A percentile compares a stretch with the other conserved stretches of the same genome.
phyloP scores from a whole-genome alignment of 1,140 invertebrate genomes.

The Metopolophium dirhodum region DNA sequence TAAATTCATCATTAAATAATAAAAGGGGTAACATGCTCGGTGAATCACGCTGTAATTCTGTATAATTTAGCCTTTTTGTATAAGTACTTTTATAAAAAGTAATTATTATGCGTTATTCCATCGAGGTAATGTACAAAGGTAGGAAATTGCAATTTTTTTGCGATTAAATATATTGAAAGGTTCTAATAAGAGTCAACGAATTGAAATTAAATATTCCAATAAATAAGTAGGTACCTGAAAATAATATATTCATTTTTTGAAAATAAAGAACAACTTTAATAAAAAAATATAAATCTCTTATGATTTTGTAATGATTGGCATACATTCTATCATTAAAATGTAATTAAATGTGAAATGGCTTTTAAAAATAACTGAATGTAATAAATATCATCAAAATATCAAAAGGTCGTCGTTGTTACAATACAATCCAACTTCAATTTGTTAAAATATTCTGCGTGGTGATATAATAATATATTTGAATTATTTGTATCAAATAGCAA shows the following conservation, averaged over 20 bases:
- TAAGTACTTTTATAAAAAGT: not conserved
- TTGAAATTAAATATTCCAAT: not conserved
- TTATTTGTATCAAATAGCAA: too few species aligned
- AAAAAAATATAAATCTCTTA: not conserved
- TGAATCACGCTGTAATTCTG: not conserved
- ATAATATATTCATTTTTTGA: not conserved
- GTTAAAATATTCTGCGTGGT: not conserved
- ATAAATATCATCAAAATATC: not conserved
- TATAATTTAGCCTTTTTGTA: not conserved
- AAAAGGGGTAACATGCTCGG: not conserved
- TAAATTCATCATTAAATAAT: not conserved
- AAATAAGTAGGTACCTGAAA: not conserved
- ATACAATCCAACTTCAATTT: not conserved
- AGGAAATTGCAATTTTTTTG: not conserved
- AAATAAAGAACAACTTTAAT: not conserved
- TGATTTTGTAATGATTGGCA: not conserved
- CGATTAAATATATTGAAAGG: too few species aligned
- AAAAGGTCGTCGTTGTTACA: too few species aligned
- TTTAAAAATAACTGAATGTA: not conserved
- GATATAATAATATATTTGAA: too few species aligned
- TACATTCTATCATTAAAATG: too few species aligned
- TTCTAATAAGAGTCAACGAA: not conserved
- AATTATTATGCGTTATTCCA: not conserved
- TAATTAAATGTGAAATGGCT: too few species aligned
- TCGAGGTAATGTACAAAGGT: not conserved